Conservation (phyloP, 2,113 vertebrate genomes). For the Apeltes quadracus region DNA sequence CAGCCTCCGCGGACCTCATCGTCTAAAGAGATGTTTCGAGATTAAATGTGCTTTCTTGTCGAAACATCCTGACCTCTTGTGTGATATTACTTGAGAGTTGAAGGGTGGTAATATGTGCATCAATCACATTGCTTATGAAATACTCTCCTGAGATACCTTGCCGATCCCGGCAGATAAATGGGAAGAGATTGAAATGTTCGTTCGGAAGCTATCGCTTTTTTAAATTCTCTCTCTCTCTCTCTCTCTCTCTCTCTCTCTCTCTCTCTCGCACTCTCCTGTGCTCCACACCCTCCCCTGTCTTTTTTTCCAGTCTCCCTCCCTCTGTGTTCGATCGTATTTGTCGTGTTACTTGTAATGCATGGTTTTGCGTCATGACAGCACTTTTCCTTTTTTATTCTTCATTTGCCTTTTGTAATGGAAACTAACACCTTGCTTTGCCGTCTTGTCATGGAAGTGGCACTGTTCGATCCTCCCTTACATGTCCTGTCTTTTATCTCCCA, state of each 20-base stretch:
- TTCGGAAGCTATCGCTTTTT: slow-evolving; percentile 47
- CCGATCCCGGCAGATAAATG: slow-evolving; percentile 54
- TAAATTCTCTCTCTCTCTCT: slow-evolving; percentile 27
- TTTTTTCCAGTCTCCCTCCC: slow-evolving; percentile 45
- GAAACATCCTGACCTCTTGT: slow-evolving; percentile 52
- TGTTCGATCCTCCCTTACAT: slow-evolving; percentile 93
- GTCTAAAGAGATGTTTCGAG: slow-evolving; percentile 42
- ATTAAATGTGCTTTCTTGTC: slow-evolving; percentile 59
- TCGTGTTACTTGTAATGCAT: slow-evolving; percentile 72
- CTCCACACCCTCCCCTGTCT: slow-evolving; percentile 23
- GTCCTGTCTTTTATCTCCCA: slow-evolving; percentile 99
- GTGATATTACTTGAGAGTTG: slow-evolving; percentile 52
- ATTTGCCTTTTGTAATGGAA: slow-evolving; percentile 66
- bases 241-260: slow-evolving; percentile 13
- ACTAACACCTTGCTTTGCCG: slow-evolving; percentile 76
- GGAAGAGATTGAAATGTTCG: slow-evolving; percentile 62
- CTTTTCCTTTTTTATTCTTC: slow-evolving; percentile 39
- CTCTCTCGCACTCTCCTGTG: slow-evolving; percentile 19
- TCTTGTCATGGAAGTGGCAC: slow-evolving; percentile 78
- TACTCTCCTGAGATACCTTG: slow-evolving; percentile 41
- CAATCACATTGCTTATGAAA: slow-evolving; percentile 61
- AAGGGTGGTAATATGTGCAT: slow-evolving; percentile 52
- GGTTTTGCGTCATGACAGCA: slow-evolving; percentile 60
- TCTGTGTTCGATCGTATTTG: slow-evolving; percentile 47
- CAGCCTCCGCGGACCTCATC: slow-evolving; percentile 49